A percentile compares a stretch with the other conserved stretches of the same genome.
phyloP scores from a whole-genome alignment of 2,888 invertebrate species.

The Drosophila siamana region DNA sequence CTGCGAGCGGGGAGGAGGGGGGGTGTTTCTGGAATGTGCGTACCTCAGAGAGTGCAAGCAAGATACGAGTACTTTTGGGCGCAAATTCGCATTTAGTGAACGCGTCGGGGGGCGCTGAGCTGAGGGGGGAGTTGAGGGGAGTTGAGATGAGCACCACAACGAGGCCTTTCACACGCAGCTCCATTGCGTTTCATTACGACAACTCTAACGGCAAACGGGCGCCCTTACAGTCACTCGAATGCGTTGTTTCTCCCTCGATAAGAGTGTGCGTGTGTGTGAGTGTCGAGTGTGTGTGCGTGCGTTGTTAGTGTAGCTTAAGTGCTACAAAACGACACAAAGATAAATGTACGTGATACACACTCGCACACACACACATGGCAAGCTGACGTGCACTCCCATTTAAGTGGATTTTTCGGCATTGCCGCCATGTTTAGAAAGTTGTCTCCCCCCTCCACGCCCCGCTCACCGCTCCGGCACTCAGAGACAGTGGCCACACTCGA shows the following conservation, averaged over 20 bases:
- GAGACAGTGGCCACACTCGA: neutral
- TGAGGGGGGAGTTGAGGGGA: neutral
- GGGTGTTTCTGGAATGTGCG: constrained; percentile 35
- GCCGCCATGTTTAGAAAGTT: constrained; percentile 46
- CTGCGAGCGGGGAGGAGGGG: too few relatives aligned
- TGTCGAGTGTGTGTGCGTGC: constrained; percentile 30
- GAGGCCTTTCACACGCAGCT: constrained; percentile 66
- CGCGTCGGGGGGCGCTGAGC: neutral
- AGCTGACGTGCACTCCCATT: constrained; percentile 67
- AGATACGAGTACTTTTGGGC: constrained; percentile 48
- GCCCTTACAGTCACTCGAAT: constrained; percentile 53
- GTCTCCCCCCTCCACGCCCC: neutral
- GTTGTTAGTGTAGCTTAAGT: constrained; percentile 75
- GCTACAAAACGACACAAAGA: constrained; percentile 79
- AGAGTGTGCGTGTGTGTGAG: constrained; percentile 2
- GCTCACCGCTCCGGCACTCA: neutral
- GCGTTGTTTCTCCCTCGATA: constrained; percentile 31
- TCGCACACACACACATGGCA: neutral
- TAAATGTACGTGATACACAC: constrained; percentile 76
- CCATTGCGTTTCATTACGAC: constrained; percentile 78
- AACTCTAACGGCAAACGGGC: constrained; percentile 58
- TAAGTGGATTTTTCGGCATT: constrained; percentile 71
- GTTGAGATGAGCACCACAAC: constrained; percentile 49
- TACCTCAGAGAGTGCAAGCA: constrained; percentile 42
- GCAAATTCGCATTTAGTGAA: constrained; percentile 52